Evolutionary conservation across 2,888 invertebrate genomes (phyloP).

Genomic region (Aproaerema taeniolella): DNA sequence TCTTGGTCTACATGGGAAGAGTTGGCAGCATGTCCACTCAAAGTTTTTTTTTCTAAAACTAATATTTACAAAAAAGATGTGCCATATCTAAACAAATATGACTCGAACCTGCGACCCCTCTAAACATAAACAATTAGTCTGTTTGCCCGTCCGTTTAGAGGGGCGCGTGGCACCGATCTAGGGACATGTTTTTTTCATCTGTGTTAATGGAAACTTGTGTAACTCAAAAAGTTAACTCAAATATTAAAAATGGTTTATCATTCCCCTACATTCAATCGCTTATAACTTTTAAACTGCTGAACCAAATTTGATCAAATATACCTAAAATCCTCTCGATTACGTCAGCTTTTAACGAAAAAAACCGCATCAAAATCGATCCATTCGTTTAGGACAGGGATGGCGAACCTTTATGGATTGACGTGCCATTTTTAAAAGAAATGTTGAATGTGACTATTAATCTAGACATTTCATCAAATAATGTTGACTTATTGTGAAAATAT

Average conservation of each 20-base stretch:
- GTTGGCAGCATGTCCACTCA: not conserved
- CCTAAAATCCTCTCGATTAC: not conserved
- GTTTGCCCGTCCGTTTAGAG: not conserved
- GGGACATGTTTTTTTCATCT: not conserved
- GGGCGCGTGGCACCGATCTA: not conserved
- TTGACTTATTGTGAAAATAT: no score
- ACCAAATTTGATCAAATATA: not conserved
- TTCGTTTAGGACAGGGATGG: no score
- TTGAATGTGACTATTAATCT: no score
- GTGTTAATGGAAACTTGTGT: not conserved
- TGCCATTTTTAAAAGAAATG: no score
- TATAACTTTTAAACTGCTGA: not conserved
- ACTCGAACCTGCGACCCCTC: not conserved
- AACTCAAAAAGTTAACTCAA: not conserved
- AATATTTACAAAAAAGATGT: no score
- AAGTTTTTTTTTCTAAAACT: not conserved
- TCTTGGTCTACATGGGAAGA: not conserved
- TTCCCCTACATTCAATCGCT: not conserved
- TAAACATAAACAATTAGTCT: not conserved
- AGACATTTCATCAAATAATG: no score
- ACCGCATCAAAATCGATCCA: no score
- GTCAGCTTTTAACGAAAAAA: not conserved
- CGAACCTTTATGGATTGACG: no score
- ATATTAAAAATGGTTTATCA: no score
- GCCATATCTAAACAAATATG: no score